These are phyloP conservation scores for Umimayanthus kanabou DNA, from an alignment of 92 coral and sea anemone species.

Conservation along the genomic window DNA sequence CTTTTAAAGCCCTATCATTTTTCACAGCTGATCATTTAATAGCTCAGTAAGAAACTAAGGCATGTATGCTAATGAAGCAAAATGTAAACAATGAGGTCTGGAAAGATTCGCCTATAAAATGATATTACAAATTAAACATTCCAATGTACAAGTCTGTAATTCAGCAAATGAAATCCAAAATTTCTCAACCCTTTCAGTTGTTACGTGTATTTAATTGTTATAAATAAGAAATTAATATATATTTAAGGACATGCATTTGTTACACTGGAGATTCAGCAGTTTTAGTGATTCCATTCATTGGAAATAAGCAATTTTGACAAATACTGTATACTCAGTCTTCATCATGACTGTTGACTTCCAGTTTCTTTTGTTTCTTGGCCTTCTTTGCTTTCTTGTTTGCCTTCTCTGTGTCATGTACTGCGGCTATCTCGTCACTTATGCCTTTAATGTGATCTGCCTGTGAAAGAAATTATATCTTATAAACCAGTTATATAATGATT, in stretches of 20 bases:
- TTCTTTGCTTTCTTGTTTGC: slow-evolving; percentile 73
- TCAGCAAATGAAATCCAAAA: no score
- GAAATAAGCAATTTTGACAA: not conserved
- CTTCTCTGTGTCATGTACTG: slow-evolving; percentile 61
- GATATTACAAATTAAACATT: no score
- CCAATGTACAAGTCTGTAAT: no score
- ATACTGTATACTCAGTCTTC: slow-evolving; percentile 15
- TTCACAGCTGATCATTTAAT: no score
- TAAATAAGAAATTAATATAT: not conserved
- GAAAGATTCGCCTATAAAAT: no score
- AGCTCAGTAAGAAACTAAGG: no score
- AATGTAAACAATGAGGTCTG: no score
- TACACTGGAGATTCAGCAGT: not conserved
- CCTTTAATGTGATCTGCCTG: slow-evolving; percentile 64
- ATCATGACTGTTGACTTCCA: slow-evolving; percentile 17
- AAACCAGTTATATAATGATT: not conserved
- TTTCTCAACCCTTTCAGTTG: no score
- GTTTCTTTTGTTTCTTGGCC: slow-evolving; percentile 56
- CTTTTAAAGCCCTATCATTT: no score
- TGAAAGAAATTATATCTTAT: not conserved
- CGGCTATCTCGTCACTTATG: slow-evolving; percentile 57
- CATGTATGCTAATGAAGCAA: no score
- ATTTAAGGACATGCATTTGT: not conserved
- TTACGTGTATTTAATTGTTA: not conserved
- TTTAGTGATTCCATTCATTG: not conserved